Evolutionary conservation across 2,888 invertebrate species (phyloP), one percentile per base, ranked within the genome.

Genomic region (Torymus aiolomorphi): DNA sequence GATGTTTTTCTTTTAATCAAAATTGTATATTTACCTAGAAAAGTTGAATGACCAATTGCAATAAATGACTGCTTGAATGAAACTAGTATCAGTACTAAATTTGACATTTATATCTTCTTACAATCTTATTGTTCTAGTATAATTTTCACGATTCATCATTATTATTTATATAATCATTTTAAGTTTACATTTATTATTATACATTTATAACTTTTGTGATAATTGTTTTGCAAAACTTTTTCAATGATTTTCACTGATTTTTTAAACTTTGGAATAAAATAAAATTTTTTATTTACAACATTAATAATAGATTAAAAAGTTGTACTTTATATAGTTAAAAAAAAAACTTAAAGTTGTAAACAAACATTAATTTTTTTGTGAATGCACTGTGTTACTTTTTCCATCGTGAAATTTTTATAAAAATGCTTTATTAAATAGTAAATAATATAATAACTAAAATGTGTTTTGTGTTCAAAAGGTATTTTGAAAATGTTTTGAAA

Each of bases 101-200:
- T 75, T 66, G 57, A 71, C 61, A 66, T 16, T 49, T 70, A 70
- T 31, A 70, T 31, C 51, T 61, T 18, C 62, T 61, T 66, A n/a
- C 66, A 67, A 54, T 65, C 65, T 73, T 51, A 61, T n/a, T 65
- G 14, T 67, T 59, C 11, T 65, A 31, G 31, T 18, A 56, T 51
- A 54, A 71, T 67, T 72, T 76, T 56, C 12, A 56, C 24, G 24
- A 66, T 59, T 42, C 14, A 66, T 52, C 18, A 54, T 18, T 70
- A 71, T 61, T 20, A 52, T 63, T 71, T 72, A 61, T 49, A 52
- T 72, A 54, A 71, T 14, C 42, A 66, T 49, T 20, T 73, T 69
- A 52, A 76, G 73, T 76, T 56, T 76, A 69, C 71, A 75, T 79
- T 70, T 57, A 79, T 70, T 71, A 76, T 66, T 52, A 63, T 75